Evolutionary conservation across 2,113 vertebrate species (phyloP), one percentile per base, ranked within the genome.

Genomic region (Apteryx owenii): DNA sequence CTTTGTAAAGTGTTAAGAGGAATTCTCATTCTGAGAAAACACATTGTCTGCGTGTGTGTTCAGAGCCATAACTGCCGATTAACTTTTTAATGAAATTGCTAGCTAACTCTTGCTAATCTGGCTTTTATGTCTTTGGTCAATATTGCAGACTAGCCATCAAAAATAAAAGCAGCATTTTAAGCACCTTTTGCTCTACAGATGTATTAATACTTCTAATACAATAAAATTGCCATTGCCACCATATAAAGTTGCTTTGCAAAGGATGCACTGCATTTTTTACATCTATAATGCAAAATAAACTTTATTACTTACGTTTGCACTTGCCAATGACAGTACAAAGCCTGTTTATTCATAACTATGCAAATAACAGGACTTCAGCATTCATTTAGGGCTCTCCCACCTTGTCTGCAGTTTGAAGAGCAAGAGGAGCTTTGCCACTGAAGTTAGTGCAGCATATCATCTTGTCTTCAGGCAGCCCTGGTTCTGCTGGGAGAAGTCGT

Each of bases 21-120:
- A 72, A 44, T n/a, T 56, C 19, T 6, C 82, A 40, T 90, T 90
- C 58, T 38, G 75, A 80, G 51, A 64, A 54, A 36, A 26, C 2
- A 0, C 42, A 15, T 48, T 58, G 23, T 44, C 65, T 53, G 36
- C 61, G 46, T 64, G 46, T 25, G 11, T 50, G 7, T 65, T 77
- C 0, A 0, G 9, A 20, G 23, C 33, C 3, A 0, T 44, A 48
- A 48, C 60, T 78, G 28, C 54, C 1, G 2, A 18, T 46, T n/a
- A 58, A 42, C 11, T 50, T 91, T 81, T 76, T 25, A 13, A 51
- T 5, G 7, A 18, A 86, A 60, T 65, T 56, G 18, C 13, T 42
- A 7, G 15, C 13, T 80, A 60, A 16, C 65, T 60, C 29, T 33
- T 8, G 1, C 17, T 33, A 60, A 31, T 60, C 56, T 60, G 31